Conservation (phyloP, 2,888 invertebrate genomes). For the Incurvaria masculella region DNA sequence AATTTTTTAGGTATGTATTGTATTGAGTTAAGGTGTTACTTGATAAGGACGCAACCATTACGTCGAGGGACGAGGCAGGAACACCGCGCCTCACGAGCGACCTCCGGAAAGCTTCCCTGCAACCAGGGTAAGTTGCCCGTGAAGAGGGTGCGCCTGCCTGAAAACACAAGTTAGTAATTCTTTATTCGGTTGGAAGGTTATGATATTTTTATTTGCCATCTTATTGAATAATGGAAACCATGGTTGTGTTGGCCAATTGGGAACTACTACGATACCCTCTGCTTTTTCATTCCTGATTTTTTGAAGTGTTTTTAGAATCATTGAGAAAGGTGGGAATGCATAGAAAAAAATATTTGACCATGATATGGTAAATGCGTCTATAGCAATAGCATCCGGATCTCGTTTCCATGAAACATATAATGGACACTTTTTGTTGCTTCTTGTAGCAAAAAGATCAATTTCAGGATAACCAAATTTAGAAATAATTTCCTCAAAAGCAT, state of each 20-base stretch:
- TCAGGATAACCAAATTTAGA: too few relatives aligned
- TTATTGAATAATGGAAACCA: slow-evolving; percentile 21
- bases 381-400: slow-evolving; percentile 8
- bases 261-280: slow-evolving; percentile 21
- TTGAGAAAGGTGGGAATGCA: slow-evolving; percentile 22
- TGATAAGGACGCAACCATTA: too few relatives aligned
- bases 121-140: slow-evolving; percentile 8
- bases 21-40: too few relatives aligned
- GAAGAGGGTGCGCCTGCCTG: slow-evolving; percentile 6
- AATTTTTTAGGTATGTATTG: too few relatives aligned
- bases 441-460: slow-evolving; percentile 19
- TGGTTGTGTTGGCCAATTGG: slow-evolving; percentile 20
- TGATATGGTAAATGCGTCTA: slow-evolving; percentile 12
- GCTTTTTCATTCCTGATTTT: slow-evolving; percentile 22
- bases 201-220: slow-evolving; percentile 1
- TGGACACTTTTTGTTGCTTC: slow-evolving; percentile 18
- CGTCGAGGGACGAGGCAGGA: too few relatives aligned
- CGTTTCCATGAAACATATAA: slow-evolving; percentile 19
- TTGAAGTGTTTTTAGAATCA: slow-evolving; percentile 18
- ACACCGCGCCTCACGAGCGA: slow-evolving; percentile 1
- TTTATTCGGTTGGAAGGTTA: slow-evolving; percentile 8
- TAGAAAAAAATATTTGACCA: slow-evolving; percentile 16
- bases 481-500: too few relatives aligned
- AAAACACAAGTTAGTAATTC: slow-evolving; percentile 7
- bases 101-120: slow-evolving; percentile 10